Base-by-base conservation (phyloP, 30 jellyfish, hydroid and myxozoan species). In the Pelagia noctiluca region DNA sequence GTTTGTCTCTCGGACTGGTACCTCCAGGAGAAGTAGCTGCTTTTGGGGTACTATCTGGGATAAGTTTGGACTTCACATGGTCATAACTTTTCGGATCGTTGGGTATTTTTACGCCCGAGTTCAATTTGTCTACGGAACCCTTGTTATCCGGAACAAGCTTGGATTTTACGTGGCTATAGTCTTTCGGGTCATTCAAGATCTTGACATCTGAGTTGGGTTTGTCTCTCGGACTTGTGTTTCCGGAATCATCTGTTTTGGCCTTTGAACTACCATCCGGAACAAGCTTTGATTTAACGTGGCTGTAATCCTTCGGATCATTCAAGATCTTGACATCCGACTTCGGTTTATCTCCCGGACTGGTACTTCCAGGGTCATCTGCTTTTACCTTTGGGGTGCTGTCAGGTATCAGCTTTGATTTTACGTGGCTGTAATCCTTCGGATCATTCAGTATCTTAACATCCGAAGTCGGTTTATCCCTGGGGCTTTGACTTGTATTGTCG, bases 11-110 rank as follows among this genome's bases (percentile, higher is more conserved):
- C 1, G 38, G 57, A 31, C 69, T 54, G 2, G 87, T 32, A 10
- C 33, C 65, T 34, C 34, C 2, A 30, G 64, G n/a, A 2, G 16
- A 0, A 0, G 22, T 65, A 2, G 87, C 57, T 34, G 87, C 77
- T 50, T 75, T 75, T 16, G 87, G 76, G 22, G 72, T 18, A 10
- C 76, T 69, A 33, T 75, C 76, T 35, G 87, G 60, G 50, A 74
- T 38, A 5, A 49, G 63, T 32, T 53, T 67, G 32, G 94, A 84
- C 50, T 57, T 71, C 2, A 71, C 78, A 36, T 84, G 88, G 28
- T 64, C 54, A 26, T 84, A 71, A 61, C 72, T 88, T 63, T 71
- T 71, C 0, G 94, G 89, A 23, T 70, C 88, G 35, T 84, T 84
- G 25, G 68, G 24, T 26, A 81, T 68, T 16, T 65, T 64, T 1